Base-by-base conservation (phyloP, 1,140 invertebrate species). In the Prorops nasuta region DNA sequence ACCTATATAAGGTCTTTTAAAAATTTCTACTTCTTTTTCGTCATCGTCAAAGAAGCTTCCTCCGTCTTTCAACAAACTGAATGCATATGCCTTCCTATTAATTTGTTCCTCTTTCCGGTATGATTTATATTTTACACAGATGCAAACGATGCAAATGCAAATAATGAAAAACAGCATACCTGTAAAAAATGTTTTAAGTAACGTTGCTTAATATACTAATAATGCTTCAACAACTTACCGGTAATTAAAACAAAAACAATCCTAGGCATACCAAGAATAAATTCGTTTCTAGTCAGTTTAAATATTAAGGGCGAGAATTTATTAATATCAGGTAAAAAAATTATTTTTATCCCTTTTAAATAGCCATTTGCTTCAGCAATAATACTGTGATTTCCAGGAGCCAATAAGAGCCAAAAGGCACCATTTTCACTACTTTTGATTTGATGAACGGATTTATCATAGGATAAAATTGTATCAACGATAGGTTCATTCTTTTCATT, bases 221-320 rank as follows among this genome's bases (percentile, higher is more conserved):
- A 35, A 53, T 34, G 18, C 38, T 14, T 31, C 17, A 46, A 34
- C 15, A 28, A 68, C 64, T 70, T 68, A 86, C 89, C 88, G 50
- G 84, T 73, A 2, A 90, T 60, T 51, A 89, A 80, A 34, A 91
- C 82, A 64, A 92, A 92, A 1, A 86, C 77, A 7, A 88, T 71
- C 24, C 88, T 77, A 0, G 89, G 86, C 74, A 92, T 74, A 1
- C 89, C 89, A 49, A 86, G 71, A 21, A 92, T 79, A 34, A 72
- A 80, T 45, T 85, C 83, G 64, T 91, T 83, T 18, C 72, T 74
- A 20, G 79, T 76, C 43, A 92, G 63, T 49, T 84, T 85, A 32
- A 91, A 84, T 46, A 90, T 76, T 1, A 90, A 71, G 4, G 76
- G 73, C 3, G 72, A 62, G 40, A 69, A 61, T 40, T 65, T 74